A percentile compares a stretch with the other conserved stretches of the same genome.
These are phyloP conservation scores for Zaprionus taronus DNA, from an alignment of 1,140 invertebrate genomes.

Conservation along the genomic window DNA sequence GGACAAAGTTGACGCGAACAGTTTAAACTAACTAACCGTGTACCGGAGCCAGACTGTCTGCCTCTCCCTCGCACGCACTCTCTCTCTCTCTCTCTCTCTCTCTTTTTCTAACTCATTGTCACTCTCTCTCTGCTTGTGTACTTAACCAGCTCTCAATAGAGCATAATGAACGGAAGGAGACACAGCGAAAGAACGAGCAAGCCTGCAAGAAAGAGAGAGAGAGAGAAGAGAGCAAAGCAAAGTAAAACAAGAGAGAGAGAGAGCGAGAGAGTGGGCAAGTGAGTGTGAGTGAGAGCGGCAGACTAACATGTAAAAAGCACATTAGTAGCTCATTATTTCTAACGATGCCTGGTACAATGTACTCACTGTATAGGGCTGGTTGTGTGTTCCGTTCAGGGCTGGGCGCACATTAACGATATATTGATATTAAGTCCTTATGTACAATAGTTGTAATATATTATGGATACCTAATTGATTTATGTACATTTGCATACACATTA, in stretches of 20 bases:
- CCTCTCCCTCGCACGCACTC: not conserved
- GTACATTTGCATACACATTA: not conserved
- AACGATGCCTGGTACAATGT: constrained; percentile 42
- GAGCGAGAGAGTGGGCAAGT: not conserved
- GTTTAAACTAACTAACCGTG: constrained; percentile 22
- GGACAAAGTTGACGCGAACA: constrained; percentile 31
- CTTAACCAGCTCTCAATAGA: constrained; percentile 9
- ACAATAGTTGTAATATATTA: not conserved
- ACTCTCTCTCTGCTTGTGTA: constrained; percentile 14
- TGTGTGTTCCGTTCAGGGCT: constrained; percentile 26
- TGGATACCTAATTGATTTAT: not conserved
- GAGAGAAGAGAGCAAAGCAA: too few species aligned
- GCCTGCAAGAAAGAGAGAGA: not conserved
- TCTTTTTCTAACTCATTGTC: not conserved
- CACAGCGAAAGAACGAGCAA: not conserved
- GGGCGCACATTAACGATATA: not conserved
- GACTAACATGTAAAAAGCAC: constrained; percentile 63
- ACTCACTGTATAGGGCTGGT: not conserved
- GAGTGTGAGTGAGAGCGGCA: not conserved
- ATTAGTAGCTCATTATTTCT: constrained; percentile 71
- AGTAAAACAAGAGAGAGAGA: not conserved
- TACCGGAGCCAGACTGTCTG: not conserved
- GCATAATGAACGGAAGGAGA: not conserved
- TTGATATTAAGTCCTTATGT: constrained; percentile 2
- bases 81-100: not conserved